Evolutionary conservation across 2,797 vertebrate species (phyloP).

Genomic region (Gymnodraco acuticeps): DNA sequence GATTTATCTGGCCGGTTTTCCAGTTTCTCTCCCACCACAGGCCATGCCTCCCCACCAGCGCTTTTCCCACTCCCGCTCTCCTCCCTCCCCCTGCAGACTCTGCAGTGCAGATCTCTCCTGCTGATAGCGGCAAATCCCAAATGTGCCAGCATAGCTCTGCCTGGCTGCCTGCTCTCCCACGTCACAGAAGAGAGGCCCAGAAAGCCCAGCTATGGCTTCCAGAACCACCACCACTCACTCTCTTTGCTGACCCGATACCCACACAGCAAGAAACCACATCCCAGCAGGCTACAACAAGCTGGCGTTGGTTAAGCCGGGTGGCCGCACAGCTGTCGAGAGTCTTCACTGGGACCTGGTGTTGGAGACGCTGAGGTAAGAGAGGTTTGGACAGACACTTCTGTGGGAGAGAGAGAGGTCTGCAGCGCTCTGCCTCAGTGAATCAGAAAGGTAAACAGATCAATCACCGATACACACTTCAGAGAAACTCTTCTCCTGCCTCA

Average conservation of each 20-base stretch:
- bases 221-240: conserved; percentile 20
- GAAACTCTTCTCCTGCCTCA: conserved; percentile 49
- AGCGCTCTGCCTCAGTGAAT: conserved; percentile 64
- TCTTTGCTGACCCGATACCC: conserved; percentile 6
- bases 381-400: conserved; percentile 53
- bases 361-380: conserved; percentile 31
- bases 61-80: conserved; percentile 47
- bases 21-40: conserved; percentile 35
- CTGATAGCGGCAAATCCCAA: conserved; percentile 83
- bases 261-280: conserved; percentile 16
- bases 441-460: conserved; percentile 79
- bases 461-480: conserved; percentile 67
- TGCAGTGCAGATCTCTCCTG: conserved; percentile 87
- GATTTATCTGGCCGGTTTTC: conserved; percentile 53
- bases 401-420: conserved; percentile 50
- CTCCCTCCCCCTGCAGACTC: conserved; percentile 70
- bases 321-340: conserved; percentile 6
- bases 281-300: conserved; percentile 19
- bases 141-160: conserved; percentile 72
- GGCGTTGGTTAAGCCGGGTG: conserved; percentile 25
- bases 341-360: conserved; percentile 20
- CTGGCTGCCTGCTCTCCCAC: conserved; percentile 59
- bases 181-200: conserved; percentile 59
- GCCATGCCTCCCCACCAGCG: conserved; percentile 51
- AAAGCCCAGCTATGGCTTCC: conserved; percentile 35